Conservation (phyloP, 2,797 vertebrate genomes). For the Alosa sapidissima region DNA sequence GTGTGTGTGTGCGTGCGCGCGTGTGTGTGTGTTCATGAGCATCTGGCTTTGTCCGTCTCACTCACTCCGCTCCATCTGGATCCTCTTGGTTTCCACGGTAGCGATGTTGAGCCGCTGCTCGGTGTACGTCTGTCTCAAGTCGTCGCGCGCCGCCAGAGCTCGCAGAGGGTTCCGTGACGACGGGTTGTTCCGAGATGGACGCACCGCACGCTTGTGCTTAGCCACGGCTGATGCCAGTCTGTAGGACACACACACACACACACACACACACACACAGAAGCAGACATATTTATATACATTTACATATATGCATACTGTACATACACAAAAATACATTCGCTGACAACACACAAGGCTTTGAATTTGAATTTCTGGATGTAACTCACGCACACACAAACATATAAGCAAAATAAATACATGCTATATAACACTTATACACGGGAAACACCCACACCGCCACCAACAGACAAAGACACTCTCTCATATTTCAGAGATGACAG, state of each 20-base stretch:
- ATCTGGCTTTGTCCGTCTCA: not conserved
- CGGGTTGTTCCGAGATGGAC: slow-evolving; percentile 73
- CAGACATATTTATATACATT: not conserved
- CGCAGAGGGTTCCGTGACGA: slow-evolving; percentile 79
- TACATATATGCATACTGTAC: not conserved
- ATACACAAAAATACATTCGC: not conserved
- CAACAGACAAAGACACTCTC: not conserved
- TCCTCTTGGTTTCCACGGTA: slow-evolving; percentile 76
- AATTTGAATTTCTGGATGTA: no score
- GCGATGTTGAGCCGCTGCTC: slow-evolving; percentile 81
- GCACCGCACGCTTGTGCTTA: slow-evolving; percentile 77
- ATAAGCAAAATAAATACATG: not conserved
- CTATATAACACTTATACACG: no score
- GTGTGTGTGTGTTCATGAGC: slow-evolving; percentile 14
- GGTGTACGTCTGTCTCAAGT: slow-evolving; percentile 78
- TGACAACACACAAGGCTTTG: no score
- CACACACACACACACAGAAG: not conserved
- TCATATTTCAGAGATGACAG: not conserved
- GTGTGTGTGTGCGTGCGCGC: not conserved
- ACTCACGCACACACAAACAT: not conserved
- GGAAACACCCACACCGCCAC: not conserved
- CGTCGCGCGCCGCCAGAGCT: slow-evolving; percentile 75
- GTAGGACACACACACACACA: not conserved
- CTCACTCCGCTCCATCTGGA: slow-evolving; percentile 80
- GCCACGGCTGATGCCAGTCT: slow-evolving; percentile 75